Evolutionary conservation across 2,113 vertebrate species (phyloP).

Genomic region (Nothobranchius kuhntae): DNA sequence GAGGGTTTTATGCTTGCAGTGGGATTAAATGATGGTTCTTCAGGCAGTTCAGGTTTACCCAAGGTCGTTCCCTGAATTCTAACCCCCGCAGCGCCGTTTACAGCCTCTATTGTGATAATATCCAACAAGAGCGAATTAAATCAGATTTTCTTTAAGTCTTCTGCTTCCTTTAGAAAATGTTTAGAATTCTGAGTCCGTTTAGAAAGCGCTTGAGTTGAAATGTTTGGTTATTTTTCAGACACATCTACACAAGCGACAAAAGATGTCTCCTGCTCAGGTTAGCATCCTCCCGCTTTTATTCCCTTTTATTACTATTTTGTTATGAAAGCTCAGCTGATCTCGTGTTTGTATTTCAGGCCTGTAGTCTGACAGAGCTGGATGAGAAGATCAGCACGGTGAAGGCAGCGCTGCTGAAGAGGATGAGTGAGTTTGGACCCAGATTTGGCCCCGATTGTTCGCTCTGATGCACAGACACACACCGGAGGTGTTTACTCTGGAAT

Average conservation of each 20-base stretch:
- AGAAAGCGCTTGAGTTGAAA: constrained; percentile 17
- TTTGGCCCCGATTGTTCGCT: constrained; percentile 78
- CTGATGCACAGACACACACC: constrained; percentile 34
- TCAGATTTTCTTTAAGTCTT: background rate
- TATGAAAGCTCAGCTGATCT: background rate
- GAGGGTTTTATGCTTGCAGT: background rate
- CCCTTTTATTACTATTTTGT: background rate
- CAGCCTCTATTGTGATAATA: constrained; percentile 12
- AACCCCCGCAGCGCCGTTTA: background rate
- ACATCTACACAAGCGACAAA: constrained; percentile 89
- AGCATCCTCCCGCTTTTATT: background rate
- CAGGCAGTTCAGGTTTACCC: background rate
- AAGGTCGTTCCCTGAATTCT: background rate
- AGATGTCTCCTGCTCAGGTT: constrained; percentile 86
- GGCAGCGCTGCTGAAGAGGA: constrained; percentile 90
- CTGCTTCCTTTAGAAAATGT: too few species aligned
- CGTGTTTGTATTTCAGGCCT: constrained; percentile 77
- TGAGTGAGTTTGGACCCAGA: constrained; percentile 76
- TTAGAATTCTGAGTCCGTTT: background rate
- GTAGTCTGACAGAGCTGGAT: constrained; percentile 93
- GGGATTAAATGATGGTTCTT: background rate
- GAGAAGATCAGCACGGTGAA: constrained; percentile 94
- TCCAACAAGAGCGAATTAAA: background rate
- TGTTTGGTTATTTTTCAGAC: constrained; percentile 75
- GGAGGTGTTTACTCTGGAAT: background rate